Percentiles rank a stretch among this genome's conserved stretches.
These are phyloP conservation scores for Lymantria monacha DNA, from an alignment of 2,888 invertebrate genomes.

Conservation along the genomic window DNA sequence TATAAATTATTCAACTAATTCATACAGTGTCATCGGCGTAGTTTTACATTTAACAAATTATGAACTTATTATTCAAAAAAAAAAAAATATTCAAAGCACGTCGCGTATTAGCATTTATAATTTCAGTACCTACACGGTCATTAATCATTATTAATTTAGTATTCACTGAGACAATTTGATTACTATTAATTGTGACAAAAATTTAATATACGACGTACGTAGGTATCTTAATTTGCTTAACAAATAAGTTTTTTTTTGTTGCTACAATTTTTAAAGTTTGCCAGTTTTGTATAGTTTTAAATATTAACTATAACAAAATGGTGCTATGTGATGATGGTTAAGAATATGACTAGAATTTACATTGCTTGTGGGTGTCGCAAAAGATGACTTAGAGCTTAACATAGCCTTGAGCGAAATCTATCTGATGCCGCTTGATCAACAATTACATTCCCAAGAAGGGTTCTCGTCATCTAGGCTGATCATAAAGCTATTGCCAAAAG, in stretches of 20 bases:
- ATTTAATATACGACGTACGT: conserved; percentile 14
- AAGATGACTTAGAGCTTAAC: too few species aligned
- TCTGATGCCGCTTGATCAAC: too few species aligned
- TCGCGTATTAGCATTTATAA: conserved; percentile 59
- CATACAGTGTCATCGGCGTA: conserved; percentile 50
- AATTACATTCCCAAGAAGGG: too few species aligned
- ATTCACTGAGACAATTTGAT: conserved; percentile 44
- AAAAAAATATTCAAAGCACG: conserved; percentile 51
- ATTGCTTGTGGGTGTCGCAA: too few species aligned
- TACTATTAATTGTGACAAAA: conserved; percentile 32
- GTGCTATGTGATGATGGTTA: too few species aligned
- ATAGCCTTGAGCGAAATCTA: too few species aligned
- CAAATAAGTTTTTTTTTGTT: neutral
- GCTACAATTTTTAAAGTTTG: too few species aligned
- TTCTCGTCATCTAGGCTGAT: too few species aligned
- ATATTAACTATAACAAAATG: too few species aligned
- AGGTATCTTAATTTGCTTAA: conserved; percentile 6
- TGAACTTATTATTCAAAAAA: conserved; percentile 47
- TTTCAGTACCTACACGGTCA: conserved; percentile 41
- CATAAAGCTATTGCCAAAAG: too few species aligned
- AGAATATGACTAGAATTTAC: too few species aligned
- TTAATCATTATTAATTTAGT: conserved; percentile 61
- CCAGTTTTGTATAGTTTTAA: too few species aligned
- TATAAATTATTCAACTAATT: conserved; percentile 48
- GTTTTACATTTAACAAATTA: conserved; percentile 56